Conservation (phyloP, 1,140 invertebrate genomes). For the Oscheius sp. region DNA sequence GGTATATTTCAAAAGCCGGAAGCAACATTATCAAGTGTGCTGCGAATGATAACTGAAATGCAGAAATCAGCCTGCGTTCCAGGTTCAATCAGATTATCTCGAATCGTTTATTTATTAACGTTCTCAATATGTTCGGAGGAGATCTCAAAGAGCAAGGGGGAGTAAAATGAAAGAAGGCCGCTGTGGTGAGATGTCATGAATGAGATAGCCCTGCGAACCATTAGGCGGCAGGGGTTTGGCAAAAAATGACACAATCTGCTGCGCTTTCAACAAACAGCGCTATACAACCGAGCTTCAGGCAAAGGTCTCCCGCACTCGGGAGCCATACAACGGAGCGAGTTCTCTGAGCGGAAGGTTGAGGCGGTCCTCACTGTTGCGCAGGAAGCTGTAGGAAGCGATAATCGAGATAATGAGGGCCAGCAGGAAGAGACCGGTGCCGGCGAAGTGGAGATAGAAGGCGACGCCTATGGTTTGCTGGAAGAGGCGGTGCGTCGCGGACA, state of each 20-base stretch:
- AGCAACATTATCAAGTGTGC: too few relatives aligned
- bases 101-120: slow-evolving; percentile 4
- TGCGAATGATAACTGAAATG: too few relatives aligned
- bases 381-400: slow-evolving; percentile 49
- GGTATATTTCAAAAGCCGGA: too few relatives aligned
- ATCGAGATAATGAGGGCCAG: slow-evolving; percentile 55
- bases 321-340: slow-evolving; percentile 29
- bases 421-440: slow-evolving; percentile 46
- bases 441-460: slow-evolving; percentile 55
- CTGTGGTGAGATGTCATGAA: slow-evolving; percentile 7
- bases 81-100: too few relatives aligned
- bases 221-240: not conserved
- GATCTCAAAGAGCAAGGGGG: not conserved
- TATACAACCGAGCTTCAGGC: slow-evolving; percentile 1
- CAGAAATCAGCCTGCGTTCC: too few relatives aligned
- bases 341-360: slow-evolving; percentile 21
- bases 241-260: too few relatives aligned
- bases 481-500: not conserved
- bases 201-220: not conserved
- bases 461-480: slow-evolving; percentile 55
- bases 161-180: not conserved
- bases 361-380: slow-evolving; percentile 10
- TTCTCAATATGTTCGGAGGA: too few relatives aligned
- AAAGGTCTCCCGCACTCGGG: slow-evolving; percentile 19
- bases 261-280: too few relatives aligned